A percentile compares a stretch with the other conserved stretches of the same genome.
Conservation (phyloP, 1,140 invertebrate genomes). For the Homalodisca vitripennis region DNA sequence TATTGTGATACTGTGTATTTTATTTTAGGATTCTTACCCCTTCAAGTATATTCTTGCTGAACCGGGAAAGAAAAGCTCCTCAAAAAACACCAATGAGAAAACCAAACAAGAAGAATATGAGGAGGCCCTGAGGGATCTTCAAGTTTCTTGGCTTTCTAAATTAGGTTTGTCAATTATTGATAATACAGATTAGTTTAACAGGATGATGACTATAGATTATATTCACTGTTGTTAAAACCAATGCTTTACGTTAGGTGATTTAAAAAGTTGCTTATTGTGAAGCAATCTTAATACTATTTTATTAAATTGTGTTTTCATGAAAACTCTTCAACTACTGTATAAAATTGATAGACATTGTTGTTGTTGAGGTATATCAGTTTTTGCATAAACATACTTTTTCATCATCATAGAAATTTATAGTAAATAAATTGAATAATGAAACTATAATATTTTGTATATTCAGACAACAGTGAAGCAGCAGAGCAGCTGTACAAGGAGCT, state of each 20-base stretch:
- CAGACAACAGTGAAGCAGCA: slow-evolving; percentile 54
- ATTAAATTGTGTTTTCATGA: too few relatives aligned
- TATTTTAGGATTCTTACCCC: slow-evolving; percentile 55
- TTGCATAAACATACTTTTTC: too few relatives aligned
- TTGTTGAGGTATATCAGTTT: too few relatives aligned
- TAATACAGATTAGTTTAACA: too few relatives aligned
- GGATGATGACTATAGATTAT: too few relatives aligned
- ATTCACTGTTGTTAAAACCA: background rate
- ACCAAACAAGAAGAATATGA: slow-evolving; percentile 69
- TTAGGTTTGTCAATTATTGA: slow-evolving; percentile 59
- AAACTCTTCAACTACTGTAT: too few relatives aligned
- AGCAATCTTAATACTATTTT: too few relatives aligned
- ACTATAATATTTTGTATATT: too few relatives aligned
- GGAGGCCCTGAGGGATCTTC: slow-evolving; percentile 74
- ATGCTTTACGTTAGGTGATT: background rate
- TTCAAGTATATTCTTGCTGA: slow-evolving; percentile 75
- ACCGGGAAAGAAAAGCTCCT: slow-evolving; percentile 50
- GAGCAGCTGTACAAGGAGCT: slow-evolving; percentile 76
- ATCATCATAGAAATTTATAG: too few relatives aligned
- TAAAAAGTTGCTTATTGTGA: background rate
- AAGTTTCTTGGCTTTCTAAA: slow-evolving; percentile 74
- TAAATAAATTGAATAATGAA: too few relatives aligned
- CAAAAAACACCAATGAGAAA: slow-evolving; percentile 51
- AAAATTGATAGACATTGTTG: too few relatives aligned
- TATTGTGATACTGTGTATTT: too few relatives aligned